Evolutionary conservation across 1,140 invertebrate species (phyloP), one percentile per base, ranked within the genome.

Genomic region (Tachypleus tridentatus): DNA sequence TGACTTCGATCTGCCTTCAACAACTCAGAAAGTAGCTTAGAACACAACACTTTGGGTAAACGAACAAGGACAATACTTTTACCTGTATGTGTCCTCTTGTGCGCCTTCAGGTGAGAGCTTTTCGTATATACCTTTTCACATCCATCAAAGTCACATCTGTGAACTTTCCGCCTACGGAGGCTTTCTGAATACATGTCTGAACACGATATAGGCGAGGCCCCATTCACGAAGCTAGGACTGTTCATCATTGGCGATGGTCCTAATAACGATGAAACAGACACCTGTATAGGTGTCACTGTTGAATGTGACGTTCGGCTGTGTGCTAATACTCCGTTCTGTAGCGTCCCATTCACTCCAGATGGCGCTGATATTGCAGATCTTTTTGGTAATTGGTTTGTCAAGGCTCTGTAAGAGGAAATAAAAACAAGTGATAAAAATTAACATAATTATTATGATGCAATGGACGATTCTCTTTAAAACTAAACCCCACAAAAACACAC

Each of bases 111-210:
- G 77, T 95, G 91, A 49, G 89, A 93, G 77, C 91, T 94, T 77
- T 95, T 95, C 56, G 91, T 94, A 78, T 95, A 95, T n/a, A 93
- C 89, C 78, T 95, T 95, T 73, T 88, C 86, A 78, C 91, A 95
- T 29, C 89, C 90, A 11, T 85, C 84, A 56, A 90, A 91, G 73
- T 92, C 89, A 77, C 91, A 93, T 71, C 86, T 82, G 79, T 93
- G 89, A 49, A 91, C 85, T 75, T 91, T 89, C 72, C 87, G 79
- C 72, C 84, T 79, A 67, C 84, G 80, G 49, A 86, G 73, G 65
- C 79, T 79, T 74, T 76, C 82, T 71, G 62, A 78, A 9, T 73
- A 70, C 7, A 69, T 64, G 66, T 71, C 70, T 51, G 65, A 8
- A 66, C 67, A 67, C 64, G 67, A 64, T 10, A 57, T 65, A 29